Percentiles rank a stretch among this genome's conserved stretches.
Evolutionary conservation across 2,888 invertebrate genomes (phyloP).

Genomic region (Tetanocera ferruginea): DNA sequence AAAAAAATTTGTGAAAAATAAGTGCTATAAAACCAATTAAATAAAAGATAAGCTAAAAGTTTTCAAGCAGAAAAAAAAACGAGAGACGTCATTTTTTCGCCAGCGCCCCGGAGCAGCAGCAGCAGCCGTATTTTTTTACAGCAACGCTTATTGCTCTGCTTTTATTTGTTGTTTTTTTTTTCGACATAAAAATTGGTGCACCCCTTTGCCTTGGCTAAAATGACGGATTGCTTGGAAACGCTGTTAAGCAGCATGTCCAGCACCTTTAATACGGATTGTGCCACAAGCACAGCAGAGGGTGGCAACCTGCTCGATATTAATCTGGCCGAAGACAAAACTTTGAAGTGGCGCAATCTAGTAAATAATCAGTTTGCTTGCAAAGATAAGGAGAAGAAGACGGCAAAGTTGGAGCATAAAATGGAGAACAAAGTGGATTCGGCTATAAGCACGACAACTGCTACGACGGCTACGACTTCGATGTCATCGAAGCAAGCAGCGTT

Average conservation of each 20-base stretch:
- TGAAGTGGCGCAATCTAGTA: constrained; percentile 68
- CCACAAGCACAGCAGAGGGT: constrained; percentile 60
- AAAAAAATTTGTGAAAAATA: not conserved
- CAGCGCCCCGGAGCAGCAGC: constrained; percentile 15
- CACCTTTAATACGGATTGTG: constrained; percentile 66
- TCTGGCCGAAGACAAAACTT: constrained; percentile 67
- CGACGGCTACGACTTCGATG: constrained; percentile 12
- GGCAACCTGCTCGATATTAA: constrained; percentile 60
- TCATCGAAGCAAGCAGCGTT: not conserved
- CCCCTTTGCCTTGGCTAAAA: constrained; percentile 39
- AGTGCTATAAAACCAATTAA: not conserved
- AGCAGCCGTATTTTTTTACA: not conserved
- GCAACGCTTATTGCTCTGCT: not conserved
- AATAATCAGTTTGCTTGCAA: constrained; percentile 69
- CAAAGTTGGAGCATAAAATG: constrained; percentile 15
- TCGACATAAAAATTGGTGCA: too few relatives aligned
- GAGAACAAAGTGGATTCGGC: not conserved
- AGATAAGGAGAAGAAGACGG: constrained; percentile 59
- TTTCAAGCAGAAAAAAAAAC: not conserved
- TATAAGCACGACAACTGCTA: constrained; percentile 13
- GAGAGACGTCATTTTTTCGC: constrained; percentile 17
- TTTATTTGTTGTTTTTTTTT: too few relatives aligned
- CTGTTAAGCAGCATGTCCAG: constrained; percentile 67
- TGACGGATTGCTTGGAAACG: constrained; percentile 65
- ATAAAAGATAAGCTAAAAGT: constrained; percentile 1